Evolutionary conservation across 2,797 vertebrate genomes (phyloP), one percentile per base, ranked within the genome.

Genomic region (Ctenosaura bakeri): DNA sequence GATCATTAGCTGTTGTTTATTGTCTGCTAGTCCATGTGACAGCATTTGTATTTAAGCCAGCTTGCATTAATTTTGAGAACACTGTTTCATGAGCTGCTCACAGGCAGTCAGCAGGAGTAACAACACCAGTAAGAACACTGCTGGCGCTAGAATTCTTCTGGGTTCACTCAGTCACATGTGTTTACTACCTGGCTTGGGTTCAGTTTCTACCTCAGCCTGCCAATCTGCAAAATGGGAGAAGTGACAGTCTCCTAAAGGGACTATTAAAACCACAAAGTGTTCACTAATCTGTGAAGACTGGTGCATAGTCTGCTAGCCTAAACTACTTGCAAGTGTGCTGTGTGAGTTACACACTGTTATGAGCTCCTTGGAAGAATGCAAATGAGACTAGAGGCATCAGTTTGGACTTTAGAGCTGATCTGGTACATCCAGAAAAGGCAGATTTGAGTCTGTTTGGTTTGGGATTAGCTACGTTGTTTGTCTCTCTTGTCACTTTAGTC

Each of bases 1-100:
- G 87, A 38, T 88, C 87, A 71, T 82, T 88, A 82, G 87, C 87
- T 88, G 87, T 88, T 88, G 87, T 88, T 88, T 88, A 88, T 88
- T 88, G 64, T 82, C 78, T 59, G 52, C 66, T 35, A 20, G 66
- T 35, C 66, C 87, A 59, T 73, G 79, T 88, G 79, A 88, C 66
- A 42, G 79, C n/a, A 20, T 66, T 88, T 81, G 87, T 81, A 42
- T 82, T 79, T 32, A 56, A 56, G 79, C 87, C 87, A 88, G 87
- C 56, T 82, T 88, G 66, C 87, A 88, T 88, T 74, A 82, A 88
- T 88, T 71, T 82, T 3, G 87, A 88, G 66, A 38, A 73, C 64
- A 42, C 42, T 12, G 50, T 46, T 46, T 42, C 79, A 59, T 38
- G 35, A 73, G 87, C 79, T 82, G 46, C 64, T 81, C n/a, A 6